Conservation (phyloP, 2,888 invertebrate genomes). For the Minunthozetes semirufus region DNA sequence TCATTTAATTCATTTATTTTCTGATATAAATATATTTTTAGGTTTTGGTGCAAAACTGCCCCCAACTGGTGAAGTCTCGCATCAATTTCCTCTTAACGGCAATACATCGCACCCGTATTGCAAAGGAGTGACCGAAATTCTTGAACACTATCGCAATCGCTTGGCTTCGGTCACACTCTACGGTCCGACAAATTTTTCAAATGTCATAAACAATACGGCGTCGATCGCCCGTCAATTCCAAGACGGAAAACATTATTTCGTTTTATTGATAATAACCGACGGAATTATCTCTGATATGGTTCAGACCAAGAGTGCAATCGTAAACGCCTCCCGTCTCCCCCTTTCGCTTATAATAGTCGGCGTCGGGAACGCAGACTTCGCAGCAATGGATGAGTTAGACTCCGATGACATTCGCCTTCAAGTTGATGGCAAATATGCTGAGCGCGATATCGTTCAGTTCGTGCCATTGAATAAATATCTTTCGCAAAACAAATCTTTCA, state of each 20-base stretch:
- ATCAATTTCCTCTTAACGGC: slow-evolving; percentile 54
- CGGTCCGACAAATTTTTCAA: slow-evolving; percentile 58
- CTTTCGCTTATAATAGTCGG: slow-evolving; percentile 49
- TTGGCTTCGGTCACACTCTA: slow-evolving; percentile 53
- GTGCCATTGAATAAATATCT: slow-evolving; percentile 34
- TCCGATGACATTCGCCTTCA: slow-evolving; percentile 51
- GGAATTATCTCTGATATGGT: slow-evolving; percentile 58
- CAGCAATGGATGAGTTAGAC: slow-evolving; percentile 58
- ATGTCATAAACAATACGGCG: slow-evolving; percentile 43
- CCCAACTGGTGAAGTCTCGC: slow-evolving; percentile 51
- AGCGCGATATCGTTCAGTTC: slow-evolving; percentile 37
- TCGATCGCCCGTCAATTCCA: slow-evolving; percentile 51
- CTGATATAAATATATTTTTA: neutral
- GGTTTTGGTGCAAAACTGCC: slow-evolving; percentile 55
- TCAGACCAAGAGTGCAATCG: slow-evolving; percentile 51
- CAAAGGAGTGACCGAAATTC: slow-evolving; percentile 51
- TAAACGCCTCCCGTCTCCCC: slow-evolving; percentile 47
- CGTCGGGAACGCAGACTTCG: slow-evolving; percentile 57
- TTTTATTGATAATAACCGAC: slow-evolving; percentile 58
- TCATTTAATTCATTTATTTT: neutral
- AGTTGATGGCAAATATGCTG: slow-evolving; percentile 28
- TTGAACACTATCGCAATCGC: slow-evolving; percentile 53
- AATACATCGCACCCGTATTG: slow-evolving; percentile 54
- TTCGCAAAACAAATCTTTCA: neutral
- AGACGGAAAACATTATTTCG: slow-evolving; percentile 55